Evolutionary conservation across 2,113 vertebrate species (phyloP).

Genomic region (Daubentonia madagascariensis): DNA sequence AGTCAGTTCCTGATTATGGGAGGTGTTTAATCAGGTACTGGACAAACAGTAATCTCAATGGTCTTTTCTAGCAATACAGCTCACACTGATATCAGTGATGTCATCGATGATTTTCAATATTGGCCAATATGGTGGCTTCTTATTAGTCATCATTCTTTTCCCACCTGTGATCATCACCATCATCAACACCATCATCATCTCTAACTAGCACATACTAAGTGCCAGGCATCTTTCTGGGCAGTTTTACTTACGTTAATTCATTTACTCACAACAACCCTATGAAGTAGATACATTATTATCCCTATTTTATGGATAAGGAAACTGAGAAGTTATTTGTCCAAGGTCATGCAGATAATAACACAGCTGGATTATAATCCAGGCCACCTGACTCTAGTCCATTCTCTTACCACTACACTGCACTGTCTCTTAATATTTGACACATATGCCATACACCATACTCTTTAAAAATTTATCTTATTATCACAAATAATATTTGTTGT

Average conservation of each 20-base stretch:
- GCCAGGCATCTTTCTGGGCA: neutral
- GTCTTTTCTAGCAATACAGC: neutral
- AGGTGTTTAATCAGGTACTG: neutral
- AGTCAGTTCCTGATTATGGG: neutral
- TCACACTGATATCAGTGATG: neutral
- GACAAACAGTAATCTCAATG: neutral
- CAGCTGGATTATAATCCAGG: neutral
- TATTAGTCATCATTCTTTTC: neutral
- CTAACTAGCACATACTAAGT: neutral
- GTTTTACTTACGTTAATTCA: neutral
- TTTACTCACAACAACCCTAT: neutral
- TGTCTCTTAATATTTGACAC: neutral
- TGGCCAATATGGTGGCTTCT: neutral
- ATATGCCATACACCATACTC: neutral
- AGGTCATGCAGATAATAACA: neutral
- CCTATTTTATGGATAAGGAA: neutral
- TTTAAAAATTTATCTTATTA: neutral
- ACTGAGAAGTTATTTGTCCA: neutral
- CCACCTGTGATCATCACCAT: neutral
- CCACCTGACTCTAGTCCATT: neutral
- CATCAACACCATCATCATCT: neutral
- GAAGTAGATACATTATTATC: neutral
- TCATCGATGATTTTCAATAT: neutral
- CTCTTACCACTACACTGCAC: neutral
- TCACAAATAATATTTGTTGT: neutral